Base-by-base conservation (phyloP, 2,113 vertebrate genomes). In the Malurus elegans region DNA sequence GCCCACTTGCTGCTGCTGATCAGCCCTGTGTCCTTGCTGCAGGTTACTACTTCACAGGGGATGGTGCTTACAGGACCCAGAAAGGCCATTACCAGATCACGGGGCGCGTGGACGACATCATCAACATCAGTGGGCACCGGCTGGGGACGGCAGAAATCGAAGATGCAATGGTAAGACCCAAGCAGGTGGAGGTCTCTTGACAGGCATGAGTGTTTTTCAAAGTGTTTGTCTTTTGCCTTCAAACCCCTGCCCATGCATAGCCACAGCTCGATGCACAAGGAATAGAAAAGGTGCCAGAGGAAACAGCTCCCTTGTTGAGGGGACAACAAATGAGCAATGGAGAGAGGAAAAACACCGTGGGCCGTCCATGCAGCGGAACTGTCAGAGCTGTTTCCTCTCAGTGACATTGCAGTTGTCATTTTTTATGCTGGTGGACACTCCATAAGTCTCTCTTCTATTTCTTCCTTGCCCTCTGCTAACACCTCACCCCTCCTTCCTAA, bases 111-210 rank as follows among this genome's bases (percentile, higher is more conserved):
- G 99, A 99, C 24, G 99, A 99, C 3, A 98, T 99, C 92, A 99
- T 99, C 88, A 99, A 99, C 75, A 98, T 99, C 89, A 99, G 99
- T 0, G 99, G 99, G 5, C 99, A 99, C 80, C 98, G 99, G 12
- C 97, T 99, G 1, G 99, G 99, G 1, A 99, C 99, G 0, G 99
- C 99, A 4, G 99, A 99, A 97, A 98, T 99, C 9, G 99, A 99
- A 95, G 98, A 99, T n/a, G 98, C 98, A 2, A 97, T 99, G 98
- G 99, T 99, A 94, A 98, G 96, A 78, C 58, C 44, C n/a, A 36
- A 9, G 50, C 32, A 70, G 67, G 38, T 29, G 12, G 58, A 80
- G 24, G 9, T 51, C 28, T 31, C 26, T 42, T 54, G 36, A 24
- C 24, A 48, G 44, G 17, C 6, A 0, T n/a, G 28, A 28, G 48